Percentiles rank a stretch among this genome's conserved stretches.
phyloP scores from a whole-genome alignment of 1,140 invertebrate genomes.

The Diachasmimorpha longicaudata region DNA sequence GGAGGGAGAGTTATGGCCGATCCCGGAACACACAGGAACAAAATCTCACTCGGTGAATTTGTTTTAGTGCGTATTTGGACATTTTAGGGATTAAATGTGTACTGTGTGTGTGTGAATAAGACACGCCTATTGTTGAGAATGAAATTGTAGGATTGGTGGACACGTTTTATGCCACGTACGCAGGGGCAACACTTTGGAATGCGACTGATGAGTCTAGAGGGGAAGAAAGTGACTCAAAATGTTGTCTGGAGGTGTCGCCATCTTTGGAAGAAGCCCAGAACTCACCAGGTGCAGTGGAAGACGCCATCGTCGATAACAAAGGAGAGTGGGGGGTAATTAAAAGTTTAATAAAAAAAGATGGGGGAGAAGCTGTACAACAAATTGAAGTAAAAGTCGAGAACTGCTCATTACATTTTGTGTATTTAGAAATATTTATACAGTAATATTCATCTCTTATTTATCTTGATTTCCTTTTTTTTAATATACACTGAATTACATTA shows the following conservation, averaged over 20 bases:
- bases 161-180: neutral
- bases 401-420: neutral
- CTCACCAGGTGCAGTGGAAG: no score
- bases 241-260: no score
- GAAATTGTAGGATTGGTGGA: neutral
- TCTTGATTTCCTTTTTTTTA: neutral
- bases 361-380: no score
- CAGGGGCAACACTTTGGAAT: no score
- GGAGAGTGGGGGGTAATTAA: no score
- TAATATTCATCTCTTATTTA: conserved; percentile 5
- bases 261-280: no score
- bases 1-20: conserved; percentile 1
- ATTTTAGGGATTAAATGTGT: neutral
- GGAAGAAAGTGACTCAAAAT: no score
- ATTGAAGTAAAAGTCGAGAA: neutral
- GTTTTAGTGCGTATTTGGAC: conserved; percentile 8
- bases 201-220: no score
- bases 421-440: conserved; percentile 11
- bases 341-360: no score
- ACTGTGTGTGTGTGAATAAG: neutral
- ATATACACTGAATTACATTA: conserved; percentile 6
- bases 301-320: no score
- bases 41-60: neutral
- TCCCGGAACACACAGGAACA: conserved; percentile 1
- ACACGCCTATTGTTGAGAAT: neutral